Evolutionary conservation across 2,888 invertebrate genomes (phyloP).

Genomic region (Nomada ruficornis): DNA sequence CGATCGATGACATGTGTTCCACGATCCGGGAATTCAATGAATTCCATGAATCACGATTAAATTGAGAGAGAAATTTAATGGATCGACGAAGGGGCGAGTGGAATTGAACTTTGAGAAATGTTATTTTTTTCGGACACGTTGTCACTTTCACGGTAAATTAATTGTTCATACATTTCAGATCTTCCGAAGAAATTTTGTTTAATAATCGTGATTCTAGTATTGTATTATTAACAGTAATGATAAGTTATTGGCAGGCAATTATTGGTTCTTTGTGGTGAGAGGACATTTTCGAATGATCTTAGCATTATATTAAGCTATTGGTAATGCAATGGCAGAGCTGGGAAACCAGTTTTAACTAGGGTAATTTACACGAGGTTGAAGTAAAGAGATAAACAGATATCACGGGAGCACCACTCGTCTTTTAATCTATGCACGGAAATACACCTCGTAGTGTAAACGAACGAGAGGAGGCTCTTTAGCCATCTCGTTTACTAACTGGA

Average conservation of each 20-base stretch:
- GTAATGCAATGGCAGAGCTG: too few relatives aligned
- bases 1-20: conserved; percentile 17
- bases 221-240: too few relatives aligned
- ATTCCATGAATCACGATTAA: neutral
- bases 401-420: conserved; percentile 32
- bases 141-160: too few relatives aligned
- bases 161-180: too few relatives aligned
- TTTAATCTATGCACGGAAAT: conserved; percentile 66
- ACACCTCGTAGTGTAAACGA: conserved; percentile 66
- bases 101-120: neutral
- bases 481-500: conserved; percentile 32
- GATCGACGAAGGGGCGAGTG: neutral
- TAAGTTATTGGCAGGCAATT: too few relatives aligned
- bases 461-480: conserved; percentile 34
- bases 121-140: too few relatives aligned
- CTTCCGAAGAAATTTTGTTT: too few relatives aligned
- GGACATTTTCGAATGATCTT: too few relatives aligned
- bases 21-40: neutral
- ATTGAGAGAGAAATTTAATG: neutral
- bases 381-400: conserved; percentile 18
- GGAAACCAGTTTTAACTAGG: neutral
- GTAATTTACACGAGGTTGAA: neutral
- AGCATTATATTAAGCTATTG: too few relatives aligned
- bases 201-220: too few relatives aligned
- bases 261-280: too few relatives aligned